Evolutionary conservation across 2,113 vertebrate genomes (phyloP).

Genomic region (Isurus oxyrinchus): DNA sequence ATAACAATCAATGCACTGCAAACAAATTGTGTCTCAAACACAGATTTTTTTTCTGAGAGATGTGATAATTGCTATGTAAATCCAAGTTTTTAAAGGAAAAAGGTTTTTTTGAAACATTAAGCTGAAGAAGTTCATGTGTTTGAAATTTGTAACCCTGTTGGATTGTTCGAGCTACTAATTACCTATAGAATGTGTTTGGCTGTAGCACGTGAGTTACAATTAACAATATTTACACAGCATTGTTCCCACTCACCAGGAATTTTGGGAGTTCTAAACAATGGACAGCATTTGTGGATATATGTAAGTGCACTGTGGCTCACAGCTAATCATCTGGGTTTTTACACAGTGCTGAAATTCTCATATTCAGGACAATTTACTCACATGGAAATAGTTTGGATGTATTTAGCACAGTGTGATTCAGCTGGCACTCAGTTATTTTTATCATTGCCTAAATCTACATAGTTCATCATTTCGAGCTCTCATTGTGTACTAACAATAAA

Average conservation of each 20-base stretch:
- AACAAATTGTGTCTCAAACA: background rate
- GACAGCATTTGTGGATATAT: background rate
- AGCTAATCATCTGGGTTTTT: background rate
- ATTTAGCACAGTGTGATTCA: background rate
- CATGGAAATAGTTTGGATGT: background rate
- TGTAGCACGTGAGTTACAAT: background rate
- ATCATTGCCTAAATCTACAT: background rate
- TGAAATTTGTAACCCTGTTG: background rate
- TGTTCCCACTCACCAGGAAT: background rate
- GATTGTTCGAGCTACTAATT: background rate
- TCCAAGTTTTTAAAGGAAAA: background rate
- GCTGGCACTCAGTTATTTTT: background rate
- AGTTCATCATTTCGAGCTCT: background rate
- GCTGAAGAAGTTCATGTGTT: background rate
- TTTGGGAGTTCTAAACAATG: background rate
- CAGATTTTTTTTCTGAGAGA: background rate
- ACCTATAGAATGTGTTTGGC: background rate
- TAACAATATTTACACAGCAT: conserved; percentile 5
- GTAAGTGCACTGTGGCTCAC: background rate
- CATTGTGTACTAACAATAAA: conserved; percentile 16
- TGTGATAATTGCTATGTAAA: too few species aligned
- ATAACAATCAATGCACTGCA: background rate
- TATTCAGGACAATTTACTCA: background rate
- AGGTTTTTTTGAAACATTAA: background rate
- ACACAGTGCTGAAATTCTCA: background rate